Conservation (phyloP, 2,113 vertebrate species). For the Plecturocebus donacophilus region DNA sequence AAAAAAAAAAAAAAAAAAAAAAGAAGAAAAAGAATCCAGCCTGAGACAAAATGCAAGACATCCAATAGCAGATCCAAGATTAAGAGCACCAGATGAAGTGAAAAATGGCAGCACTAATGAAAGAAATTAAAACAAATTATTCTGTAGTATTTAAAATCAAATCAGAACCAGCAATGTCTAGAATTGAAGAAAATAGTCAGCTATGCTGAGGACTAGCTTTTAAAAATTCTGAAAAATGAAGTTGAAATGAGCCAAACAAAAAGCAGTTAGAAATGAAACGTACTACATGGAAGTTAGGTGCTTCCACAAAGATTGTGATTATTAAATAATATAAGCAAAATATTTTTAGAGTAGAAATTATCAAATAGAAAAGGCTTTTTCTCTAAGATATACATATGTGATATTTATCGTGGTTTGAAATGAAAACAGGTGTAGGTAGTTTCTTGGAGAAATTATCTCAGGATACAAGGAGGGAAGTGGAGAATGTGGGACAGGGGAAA, state of each 20-base stretch:
- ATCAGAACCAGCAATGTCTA: background rate
- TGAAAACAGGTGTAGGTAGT: background rate
- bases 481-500: too few species aligned
- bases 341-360: background rate
- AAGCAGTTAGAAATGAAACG: slow-evolving; percentile 5
- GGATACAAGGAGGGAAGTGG: too few species aligned
- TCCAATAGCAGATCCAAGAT: background rate
- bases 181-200: background rate
- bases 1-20: too few species aligned
- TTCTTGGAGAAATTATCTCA: background rate
- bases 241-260: background rate
- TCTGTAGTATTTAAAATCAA: background rate
- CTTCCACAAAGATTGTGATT: background rate
- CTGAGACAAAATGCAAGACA: background rate
- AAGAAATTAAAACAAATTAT: slow-evolving; percentile 1
- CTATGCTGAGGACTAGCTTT: background rate
- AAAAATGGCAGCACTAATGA: background rate
- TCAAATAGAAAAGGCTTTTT: background rate
- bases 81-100: background rate
- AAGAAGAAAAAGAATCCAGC: too few species aligned
- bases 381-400: background rate
- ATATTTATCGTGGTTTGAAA: background rate
- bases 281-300: background rate
- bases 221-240: background rate
- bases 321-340: background rate